Conservation (phyloP, 1,140 invertebrate genomes). For the Heliconius hermathena region DNA sequence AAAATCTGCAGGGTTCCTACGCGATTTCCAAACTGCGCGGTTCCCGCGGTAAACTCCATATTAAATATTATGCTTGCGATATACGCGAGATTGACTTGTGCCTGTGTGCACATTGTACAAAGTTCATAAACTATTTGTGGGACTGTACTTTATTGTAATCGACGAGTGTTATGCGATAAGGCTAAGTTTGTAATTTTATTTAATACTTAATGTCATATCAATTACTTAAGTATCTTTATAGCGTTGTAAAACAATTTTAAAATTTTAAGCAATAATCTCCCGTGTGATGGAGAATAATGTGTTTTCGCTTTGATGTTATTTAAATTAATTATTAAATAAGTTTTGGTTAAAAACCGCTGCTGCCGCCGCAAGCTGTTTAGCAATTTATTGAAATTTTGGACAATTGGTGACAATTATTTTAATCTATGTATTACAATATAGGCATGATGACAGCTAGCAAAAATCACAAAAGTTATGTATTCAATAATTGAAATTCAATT, state of each 20-base stretch:
- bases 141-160: not conserved
- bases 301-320: not conserved
- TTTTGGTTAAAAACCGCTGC: not conserved
- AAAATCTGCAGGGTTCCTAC: too few relatives aligned
- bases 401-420: too few relatives aligned
- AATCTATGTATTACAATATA: too few relatives aligned
- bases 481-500: too few relatives aligned
- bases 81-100: too few relatives aligned
- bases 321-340: not conserved
- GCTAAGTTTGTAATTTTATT: conserved; percentile 14
- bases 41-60: too few relatives aligned
- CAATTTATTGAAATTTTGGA: not conserved
- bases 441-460: too few relatives aligned
- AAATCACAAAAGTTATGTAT: too few relatives aligned
- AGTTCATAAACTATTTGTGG: too few relatives aligned
- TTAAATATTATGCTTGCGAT: too few relatives aligned
- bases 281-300: not conserved
- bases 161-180: not conserved
- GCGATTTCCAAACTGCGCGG: too few relatives aligned
- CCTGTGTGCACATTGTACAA: too few relatives aligned
- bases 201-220: conserved; percentile 20
- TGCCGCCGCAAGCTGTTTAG: not conserved
- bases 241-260: conserved; percentile 20
- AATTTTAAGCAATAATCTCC: conserved; percentile 23
- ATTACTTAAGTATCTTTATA: conserved; percentile 19